Evolutionary conservation across 2,888 invertebrate genomes (phyloP).

Genomic region (Arctia plantaginis): DNA sequence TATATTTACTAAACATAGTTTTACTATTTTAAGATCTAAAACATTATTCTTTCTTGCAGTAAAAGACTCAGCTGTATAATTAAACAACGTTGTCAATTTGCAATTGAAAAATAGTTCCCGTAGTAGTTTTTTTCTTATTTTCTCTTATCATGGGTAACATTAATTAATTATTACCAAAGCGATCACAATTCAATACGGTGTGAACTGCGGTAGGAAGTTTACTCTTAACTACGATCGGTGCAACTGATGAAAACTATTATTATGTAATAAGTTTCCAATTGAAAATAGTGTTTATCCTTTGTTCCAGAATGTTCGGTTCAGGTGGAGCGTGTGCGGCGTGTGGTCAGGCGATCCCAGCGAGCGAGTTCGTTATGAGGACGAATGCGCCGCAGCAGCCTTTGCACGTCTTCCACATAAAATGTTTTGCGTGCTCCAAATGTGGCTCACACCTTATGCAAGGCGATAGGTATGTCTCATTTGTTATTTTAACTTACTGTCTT

Average conservation of each 20-base stretch:
- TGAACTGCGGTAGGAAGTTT: not conserved
- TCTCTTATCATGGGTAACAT: not conserved
- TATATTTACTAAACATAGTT: too few species aligned
- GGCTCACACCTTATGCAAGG: constrained; percentile 95
- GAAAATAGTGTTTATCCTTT: constrained; percentile 46
- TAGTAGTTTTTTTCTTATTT: not conserved
- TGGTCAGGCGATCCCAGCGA: constrained; percentile 96
- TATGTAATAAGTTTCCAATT: not conserved
- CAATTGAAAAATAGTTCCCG: not conserved
- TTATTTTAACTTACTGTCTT: not conserved
- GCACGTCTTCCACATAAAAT: constrained; percentile 97
- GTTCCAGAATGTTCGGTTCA: constrained; percentile 95
- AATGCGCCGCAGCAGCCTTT: constrained; percentile 87
- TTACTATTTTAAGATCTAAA: too few species aligned
- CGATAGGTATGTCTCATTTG: constrained; percentile 89
- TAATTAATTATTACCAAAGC: not conserved
- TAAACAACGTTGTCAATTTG: too few species aligned
- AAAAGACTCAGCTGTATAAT: too few species aligned
- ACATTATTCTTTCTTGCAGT: too few species aligned
- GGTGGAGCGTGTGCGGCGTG: constrained; percentile 96
- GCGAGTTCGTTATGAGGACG: constrained; percentile 96
- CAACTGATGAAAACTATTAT: not conserved
- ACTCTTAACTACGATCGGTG: not conserved
- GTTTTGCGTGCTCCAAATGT: constrained; percentile 98
- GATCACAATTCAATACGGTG: not conserved